Evolutionary conservation across 1,140 invertebrate species (phyloP), one percentile per base, ranked within the genome.

Genomic region (Phymastichus coffea): DNA sequence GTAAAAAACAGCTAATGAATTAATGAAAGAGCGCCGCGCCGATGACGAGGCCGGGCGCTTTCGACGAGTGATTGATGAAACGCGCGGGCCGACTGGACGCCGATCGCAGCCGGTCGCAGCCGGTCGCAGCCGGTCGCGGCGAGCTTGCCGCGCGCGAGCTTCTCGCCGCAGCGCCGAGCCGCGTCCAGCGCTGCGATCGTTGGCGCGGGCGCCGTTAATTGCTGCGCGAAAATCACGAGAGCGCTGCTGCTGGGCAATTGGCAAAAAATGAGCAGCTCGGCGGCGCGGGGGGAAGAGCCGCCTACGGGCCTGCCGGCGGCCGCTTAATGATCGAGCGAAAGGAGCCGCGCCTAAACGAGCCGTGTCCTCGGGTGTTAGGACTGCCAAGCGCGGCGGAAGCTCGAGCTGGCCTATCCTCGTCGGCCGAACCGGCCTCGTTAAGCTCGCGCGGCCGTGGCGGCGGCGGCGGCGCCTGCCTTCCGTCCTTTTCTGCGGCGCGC

Each of bases 311-410:
- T 68, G 68, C 69, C 66, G 70, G 67, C 66, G 53, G 61, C 67
- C n/a, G 72, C 73, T 70, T 77, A 76, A 77, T 75, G 75, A 77
- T 75, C 72, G 74, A 74, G 74, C n/a, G 74, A 77, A 77, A 77
- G 75, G 70, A 76, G 74, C 75, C 75, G 74, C 75, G 74, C 73
- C 75, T 74, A 77, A 77, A 77, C 73, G 74, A 76, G 69, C 75
- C 73, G 71, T 76, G 72, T 76, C 74, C 74, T 74, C 75, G 74
- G 74, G 72, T 77, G 73, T 76, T 75, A 66, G 71, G 66, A 67
- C 63, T 63, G 49, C 67, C 64, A 63, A 59, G 63, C 63, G 17
- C 26, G 46, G 7, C 1, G 23, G 46, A 15, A 17, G 23, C 19
- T 19, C 30, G 25, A 14, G 2, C 4, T 1, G 37, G 6, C 28